These are phyloP conservation scores for Sycophila sp. DNA, from an alignment of 1,140 invertebrate species.

Conservation along the genomic window DNA sequence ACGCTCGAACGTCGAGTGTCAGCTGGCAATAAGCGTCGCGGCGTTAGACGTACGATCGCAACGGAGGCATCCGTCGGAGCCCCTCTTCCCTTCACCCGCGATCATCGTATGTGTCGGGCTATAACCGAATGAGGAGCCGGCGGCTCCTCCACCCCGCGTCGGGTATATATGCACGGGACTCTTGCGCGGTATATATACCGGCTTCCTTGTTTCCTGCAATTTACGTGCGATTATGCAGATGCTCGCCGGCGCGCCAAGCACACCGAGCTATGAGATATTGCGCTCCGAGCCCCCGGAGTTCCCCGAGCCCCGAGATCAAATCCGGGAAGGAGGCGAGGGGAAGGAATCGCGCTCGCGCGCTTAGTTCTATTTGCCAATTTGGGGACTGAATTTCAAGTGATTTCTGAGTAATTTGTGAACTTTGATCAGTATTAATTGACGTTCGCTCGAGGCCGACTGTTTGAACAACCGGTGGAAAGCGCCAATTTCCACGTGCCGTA, in stretches of 20 bases:
- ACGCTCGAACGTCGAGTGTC: too few species aligned
- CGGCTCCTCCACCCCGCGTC: too few species aligned
- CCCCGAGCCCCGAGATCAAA: not conserved
- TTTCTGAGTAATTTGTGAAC: slow-evolving; percentile 23
- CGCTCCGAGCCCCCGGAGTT: not conserved
- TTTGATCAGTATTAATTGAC: slow-evolving; percentile 31
- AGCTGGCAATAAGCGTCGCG: too few species aligned
- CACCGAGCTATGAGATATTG: slow-evolving; percentile 20
- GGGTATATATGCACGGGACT: too few species aligned
- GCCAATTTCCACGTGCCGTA: too few species aligned
- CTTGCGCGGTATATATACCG: not conserved
- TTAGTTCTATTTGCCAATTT: slow-evolving; percentile 17
- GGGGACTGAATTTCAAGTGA: slow-evolving; percentile 8
- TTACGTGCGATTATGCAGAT: slow-evolving; percentile 49
- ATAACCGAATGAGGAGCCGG: not conserved
- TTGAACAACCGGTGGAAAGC: too few species aligned
- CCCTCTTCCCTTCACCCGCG: too few species aligned
- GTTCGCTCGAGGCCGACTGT: not conserved
- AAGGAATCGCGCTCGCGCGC: not conserved
- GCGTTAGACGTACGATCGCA: not conserved
- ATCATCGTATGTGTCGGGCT: too few species aligned
- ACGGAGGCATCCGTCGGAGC: too few species aligned
- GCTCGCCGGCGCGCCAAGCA: not conserved
- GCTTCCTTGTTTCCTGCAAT: slow-evolving; percentile 41
- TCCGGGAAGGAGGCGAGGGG: not conserved